These are phyloP conservation scores for Lathamus discolor DNA, from an alignment of 2,113 vertebrate species.

Conservation along the genomic window DNA sequence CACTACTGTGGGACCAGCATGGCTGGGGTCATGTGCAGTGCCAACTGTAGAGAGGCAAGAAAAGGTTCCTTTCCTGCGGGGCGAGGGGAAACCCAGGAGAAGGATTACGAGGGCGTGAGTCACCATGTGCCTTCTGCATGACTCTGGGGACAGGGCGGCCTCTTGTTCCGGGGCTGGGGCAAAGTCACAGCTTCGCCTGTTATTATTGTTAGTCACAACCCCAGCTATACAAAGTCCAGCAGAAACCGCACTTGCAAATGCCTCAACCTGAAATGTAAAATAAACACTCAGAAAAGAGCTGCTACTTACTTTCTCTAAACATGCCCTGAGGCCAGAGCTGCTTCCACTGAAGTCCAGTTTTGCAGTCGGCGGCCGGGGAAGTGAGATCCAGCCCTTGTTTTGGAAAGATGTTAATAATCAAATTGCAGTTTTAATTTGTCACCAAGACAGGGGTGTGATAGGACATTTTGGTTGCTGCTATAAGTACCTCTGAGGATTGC, in stretches of 20 bases:
- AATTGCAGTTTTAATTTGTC: conserved; percentile 54
- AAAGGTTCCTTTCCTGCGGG: background rate
- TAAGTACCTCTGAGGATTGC: conserved; percentile 38
- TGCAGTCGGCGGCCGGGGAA: background rate
- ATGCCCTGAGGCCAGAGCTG: background rate
- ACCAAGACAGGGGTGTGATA: conserved; percentile 20
- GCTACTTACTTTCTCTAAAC: conserved; percentile 34
- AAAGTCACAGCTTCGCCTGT: conserved; percentile 4
- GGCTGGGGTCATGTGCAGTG: background rate
- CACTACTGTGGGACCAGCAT: background rate
- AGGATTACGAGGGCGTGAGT: conserved; percentile 24
- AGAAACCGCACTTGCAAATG: conserved; percentile 32
- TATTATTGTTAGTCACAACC: conserved; percentile 34
- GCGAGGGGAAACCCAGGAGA: conserved; percentile 22
- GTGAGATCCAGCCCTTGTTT: background rate
- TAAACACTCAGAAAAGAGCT: conserved; percentile 39
- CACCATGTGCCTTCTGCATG: conserved; percentile 15
- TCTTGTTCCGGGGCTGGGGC: conserved; percentile 38
- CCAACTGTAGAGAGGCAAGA: background rate
- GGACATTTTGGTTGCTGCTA: conserved; percentile 10
- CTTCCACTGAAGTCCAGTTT: conserved; percentile 16
- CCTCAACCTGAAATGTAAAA: conserved; percentile 53
- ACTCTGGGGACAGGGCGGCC: conserved; percentile 38
- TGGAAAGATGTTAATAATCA: conserved; percentile 28
- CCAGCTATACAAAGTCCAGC: conserved; percentile 30